phyloP scores from a whole-genome alignment of 2,888 invertebrate genomes.

The Chrysina gloriosa region DNA sequence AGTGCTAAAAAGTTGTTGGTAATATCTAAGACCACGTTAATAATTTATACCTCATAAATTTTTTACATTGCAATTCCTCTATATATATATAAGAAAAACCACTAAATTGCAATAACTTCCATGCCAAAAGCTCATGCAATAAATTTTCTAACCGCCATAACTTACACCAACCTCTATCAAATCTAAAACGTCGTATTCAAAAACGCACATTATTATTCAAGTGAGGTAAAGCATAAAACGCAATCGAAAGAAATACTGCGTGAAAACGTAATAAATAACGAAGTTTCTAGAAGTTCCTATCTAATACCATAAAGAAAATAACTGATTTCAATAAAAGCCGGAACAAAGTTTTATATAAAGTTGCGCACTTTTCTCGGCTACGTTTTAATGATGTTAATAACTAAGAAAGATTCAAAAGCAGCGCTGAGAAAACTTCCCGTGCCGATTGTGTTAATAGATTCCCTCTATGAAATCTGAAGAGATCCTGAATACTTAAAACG shows the following conservation, averaged over 20 bases:
- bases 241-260: slow-evolving; percentile 13
- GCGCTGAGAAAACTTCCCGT: background rate
- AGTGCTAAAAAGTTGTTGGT: too few relatives aligned
- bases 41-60: too few relatives aligned
- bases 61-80: too few relatives aligned
- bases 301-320: slow-evolving; percentile 11
- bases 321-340: background rate
- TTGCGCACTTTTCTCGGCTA: background rate
- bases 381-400: slow-evolving; percentile 25
- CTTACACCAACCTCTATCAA: background rate
- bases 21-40: too few relatives aligned
- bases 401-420: background rate
- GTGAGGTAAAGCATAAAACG: slow-evolving; percentile 15
- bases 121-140: too few relatives aligned
- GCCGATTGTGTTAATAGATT: background rate
- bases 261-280: slow-evolving; percentile 32
- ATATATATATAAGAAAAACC: too few relatives aligned
- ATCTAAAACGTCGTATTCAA: background rate
- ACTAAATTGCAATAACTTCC: too few relatives aligned
- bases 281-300: slow-evolving; percentile 9
- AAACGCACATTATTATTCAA: slow-evolving; percentile 2
- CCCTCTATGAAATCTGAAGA: background rate
- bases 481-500: background rate
- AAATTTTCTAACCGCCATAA: background rate
- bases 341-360: slow-evolving; percentile 16